These are phyloP conservation scores for Alosa sapidissima DNA, from an alignment of 2,797 vertebrate genomes.

Conservation along the genomic window DNA sequence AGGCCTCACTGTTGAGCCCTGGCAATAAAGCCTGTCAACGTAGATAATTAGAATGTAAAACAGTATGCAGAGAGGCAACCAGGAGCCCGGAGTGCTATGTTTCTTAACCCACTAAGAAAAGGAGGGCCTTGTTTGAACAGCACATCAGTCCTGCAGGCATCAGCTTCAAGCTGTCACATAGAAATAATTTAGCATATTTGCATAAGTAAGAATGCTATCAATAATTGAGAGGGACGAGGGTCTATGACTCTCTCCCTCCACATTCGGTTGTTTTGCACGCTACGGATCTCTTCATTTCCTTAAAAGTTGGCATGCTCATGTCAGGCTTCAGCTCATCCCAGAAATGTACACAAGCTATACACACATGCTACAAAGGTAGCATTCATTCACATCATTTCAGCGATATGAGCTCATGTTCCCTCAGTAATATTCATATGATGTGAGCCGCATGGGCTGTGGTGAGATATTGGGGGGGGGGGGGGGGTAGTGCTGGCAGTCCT, in stretches of 20 bases:
- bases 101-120: conserved; percentile 65
- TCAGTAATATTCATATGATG: neutral
- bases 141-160: conserved; percentile 68
- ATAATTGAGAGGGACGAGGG: conserved; percentile 71
- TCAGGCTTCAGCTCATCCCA: conserved; percentile 31
- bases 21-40: conserved; percentile 75
- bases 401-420: neutral
- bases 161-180: conserved; percentile 74
- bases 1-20: conserved; percentile 67
- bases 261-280: conserved; percentile 48
- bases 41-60: conserved; percentile 80
- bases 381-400: neutral
- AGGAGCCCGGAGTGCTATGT: conserved; percentile 65
- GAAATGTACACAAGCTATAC: neutral
- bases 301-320: conserved; percentile 35
- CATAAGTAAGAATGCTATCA: conserved; percentile 78
- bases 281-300: conserved; percentile 48
- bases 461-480: neutral
- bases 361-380: neutral
- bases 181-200: conserved; percentile 82
- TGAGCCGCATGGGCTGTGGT: neutral
- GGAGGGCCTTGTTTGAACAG: conserved; percentile 65
- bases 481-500: neutral
- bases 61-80: conserved; percentile 67
- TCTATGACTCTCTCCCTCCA: conserved; percentile 42